Conservation (phyloP, 2,797 vertebrate genomes). For the Semotilus atromaculatus region DNA sequence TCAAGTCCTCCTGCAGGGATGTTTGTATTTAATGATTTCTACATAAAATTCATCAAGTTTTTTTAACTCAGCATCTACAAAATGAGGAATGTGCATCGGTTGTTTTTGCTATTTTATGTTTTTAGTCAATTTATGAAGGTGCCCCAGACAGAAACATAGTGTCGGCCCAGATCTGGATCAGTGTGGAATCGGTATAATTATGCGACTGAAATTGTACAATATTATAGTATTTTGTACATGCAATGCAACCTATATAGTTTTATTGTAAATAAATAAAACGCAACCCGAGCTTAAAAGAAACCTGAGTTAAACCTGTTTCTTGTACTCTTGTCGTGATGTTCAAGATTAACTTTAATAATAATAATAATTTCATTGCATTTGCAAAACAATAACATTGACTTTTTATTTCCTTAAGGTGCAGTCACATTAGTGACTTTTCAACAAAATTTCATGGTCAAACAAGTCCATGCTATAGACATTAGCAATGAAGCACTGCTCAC, state of each 20-base stretch:
- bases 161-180: no score
- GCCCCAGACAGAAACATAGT: no score
- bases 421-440: background rate
- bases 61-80: background rate
- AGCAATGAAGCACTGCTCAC: background rate
- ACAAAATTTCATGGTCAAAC: accelerated
- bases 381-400: no score
- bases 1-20: no score
- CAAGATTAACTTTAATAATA: no score
- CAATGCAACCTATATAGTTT: background rate
- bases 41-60: background rate
- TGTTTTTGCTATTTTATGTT: background rate
- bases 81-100: background rate
- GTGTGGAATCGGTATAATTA: no score
- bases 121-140: background rate
- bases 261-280: background rate
- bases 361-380: no score
- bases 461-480: background rate
- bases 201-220: no score
- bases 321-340: background rate
- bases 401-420: background rate
- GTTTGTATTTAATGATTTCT: background rate
- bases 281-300: background rate
- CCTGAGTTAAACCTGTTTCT: background rate
- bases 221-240: background rate